phyloP scores from a whole-genome alignment of 2,113 vertebrate genomes.

The Leptosomus discolor region DNA sequence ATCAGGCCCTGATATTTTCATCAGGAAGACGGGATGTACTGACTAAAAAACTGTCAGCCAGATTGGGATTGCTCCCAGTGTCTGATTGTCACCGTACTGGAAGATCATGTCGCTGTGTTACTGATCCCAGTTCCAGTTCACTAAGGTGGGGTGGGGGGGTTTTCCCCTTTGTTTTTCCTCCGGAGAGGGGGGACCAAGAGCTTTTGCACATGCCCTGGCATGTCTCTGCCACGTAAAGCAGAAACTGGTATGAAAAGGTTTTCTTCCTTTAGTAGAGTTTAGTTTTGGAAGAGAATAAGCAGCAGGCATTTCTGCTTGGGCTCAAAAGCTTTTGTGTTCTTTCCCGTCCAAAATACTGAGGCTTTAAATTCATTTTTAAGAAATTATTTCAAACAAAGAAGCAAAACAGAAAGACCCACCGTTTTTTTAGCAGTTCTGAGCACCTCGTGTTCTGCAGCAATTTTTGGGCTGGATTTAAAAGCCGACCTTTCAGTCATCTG shows the following conservation, averaged over 20 bases:
- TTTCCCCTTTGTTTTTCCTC: background rate
- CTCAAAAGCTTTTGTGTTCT: background rate
- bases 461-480: background rate
- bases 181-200: background rate
- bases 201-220: background rate
- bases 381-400: background rate
- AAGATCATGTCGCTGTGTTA: background rate
- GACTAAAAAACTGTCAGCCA: background rate
- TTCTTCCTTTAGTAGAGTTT: background rate
- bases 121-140: background rate
- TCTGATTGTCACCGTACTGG: background rate
- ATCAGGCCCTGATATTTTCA: background rate
- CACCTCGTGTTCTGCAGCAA: background rate
- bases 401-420: rapidly evolving
- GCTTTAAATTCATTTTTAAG: background rate
- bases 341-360: background rate
- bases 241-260: background rate
- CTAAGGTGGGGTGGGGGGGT: background rate
- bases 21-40: background rate
- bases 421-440: background rate
- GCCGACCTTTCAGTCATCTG: background rate
- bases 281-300: background rate
- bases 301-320: background rate
- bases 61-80: background rate
- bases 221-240: background rate